Evolutionary conservation across 2,888 invertebrate genomes (phyloP).

Genomic region (Chalcosyrphus nemorum): DNA sequence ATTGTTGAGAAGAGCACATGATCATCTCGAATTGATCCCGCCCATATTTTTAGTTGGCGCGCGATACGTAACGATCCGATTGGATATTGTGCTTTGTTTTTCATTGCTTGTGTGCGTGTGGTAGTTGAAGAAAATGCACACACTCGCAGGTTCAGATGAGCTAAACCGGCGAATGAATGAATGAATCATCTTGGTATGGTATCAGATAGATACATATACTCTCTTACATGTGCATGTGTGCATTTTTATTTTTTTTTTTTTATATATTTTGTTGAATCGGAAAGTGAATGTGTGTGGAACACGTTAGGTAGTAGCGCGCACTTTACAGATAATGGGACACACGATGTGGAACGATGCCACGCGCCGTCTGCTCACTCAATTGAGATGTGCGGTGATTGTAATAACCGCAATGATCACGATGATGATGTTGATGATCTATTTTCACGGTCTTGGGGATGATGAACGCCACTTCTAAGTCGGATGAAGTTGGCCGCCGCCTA

Average conservation of each 20-base stretch:
- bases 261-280: slow-evolving; percentile 27
- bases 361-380: slow-evolving; percentile 60
- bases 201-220: not conserved
- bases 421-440: slow-evolving; percentile 1
- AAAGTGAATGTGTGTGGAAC: slow-evolving; percentile 52
- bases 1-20: not conserved
- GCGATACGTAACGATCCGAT: slow-evolving; percentile 50
- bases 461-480: not conserved
- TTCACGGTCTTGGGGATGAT: not conserved
- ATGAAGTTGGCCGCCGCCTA: not conserved
- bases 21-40: slow-evolving; percentile 35
- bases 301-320: slow-evolving; percentile 34
- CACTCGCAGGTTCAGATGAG: not conserved
- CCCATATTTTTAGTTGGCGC: slow-evolving; percentile 48
- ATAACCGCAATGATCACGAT: slow-evolving; percentile 29
- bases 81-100: slow-evolving; percentile 36
- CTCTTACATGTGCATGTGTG: too few species aligned
- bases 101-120: not conserved
- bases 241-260: not conserved
- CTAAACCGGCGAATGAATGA: not conserved
- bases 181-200: slow-evolving; percentile 17
- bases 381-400: slow-evolving; percentile 49
- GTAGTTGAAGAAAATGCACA: not conserved
- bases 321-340: slow-evolving; percentile 41
- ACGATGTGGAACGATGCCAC: slow-evolving; percentile 62